These are phyloP conservation scores for Drosophila varians DNA, from an alignment of 1,140 invertebrate species.

Conservation along the genomic window DNA sequence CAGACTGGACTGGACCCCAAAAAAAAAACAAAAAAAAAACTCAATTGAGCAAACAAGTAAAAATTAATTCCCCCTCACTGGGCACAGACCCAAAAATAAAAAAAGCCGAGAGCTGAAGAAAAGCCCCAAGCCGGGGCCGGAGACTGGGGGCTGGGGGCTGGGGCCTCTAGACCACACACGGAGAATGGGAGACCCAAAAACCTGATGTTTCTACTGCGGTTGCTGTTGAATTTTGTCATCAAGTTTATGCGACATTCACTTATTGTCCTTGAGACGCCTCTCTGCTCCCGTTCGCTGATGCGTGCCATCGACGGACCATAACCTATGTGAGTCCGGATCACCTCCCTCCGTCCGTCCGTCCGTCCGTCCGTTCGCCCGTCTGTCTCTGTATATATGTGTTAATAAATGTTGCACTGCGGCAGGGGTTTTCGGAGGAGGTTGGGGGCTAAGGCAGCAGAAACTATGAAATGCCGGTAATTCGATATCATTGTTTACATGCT, in stretches of 20 bases:
- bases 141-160: too few species aligned
- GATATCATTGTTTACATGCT: constrained; percentile 82
- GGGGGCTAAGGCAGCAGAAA: constrained; percentile 48
- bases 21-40: constrained; percentile 57
- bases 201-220: constrained; percentile 33
- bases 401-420: constrained; percentile 72
- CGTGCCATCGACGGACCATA: not conserved
- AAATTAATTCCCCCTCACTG: constrained; percentile 75
- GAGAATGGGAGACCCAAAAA: constrained; percentile 17
- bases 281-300: constrained; percentile 40
- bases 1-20: constrained; percentile 17
- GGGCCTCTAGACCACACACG: constrained; percentile 45
- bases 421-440: not conserved
- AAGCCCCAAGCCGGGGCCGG: constrained; percentile 41
- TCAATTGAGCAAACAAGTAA: constrained; percentile 77
- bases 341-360: too few species aligned
- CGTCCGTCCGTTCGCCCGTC: too few species aligned
- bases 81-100: constrained; percentile 41
- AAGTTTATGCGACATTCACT: constrained; percentile 70
- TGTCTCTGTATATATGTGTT: constrained; percentile 31
- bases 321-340: too few species aligned
- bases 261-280: constrained; percentile 61
- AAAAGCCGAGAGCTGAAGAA: constrained; percentile 6
- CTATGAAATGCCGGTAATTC: constrained; percentile 70
- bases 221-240: constrained; percentile 56